Conservation (phyloP, 2,113 vertebrate species). For the Nothobranchius kuhntae region DNA sequence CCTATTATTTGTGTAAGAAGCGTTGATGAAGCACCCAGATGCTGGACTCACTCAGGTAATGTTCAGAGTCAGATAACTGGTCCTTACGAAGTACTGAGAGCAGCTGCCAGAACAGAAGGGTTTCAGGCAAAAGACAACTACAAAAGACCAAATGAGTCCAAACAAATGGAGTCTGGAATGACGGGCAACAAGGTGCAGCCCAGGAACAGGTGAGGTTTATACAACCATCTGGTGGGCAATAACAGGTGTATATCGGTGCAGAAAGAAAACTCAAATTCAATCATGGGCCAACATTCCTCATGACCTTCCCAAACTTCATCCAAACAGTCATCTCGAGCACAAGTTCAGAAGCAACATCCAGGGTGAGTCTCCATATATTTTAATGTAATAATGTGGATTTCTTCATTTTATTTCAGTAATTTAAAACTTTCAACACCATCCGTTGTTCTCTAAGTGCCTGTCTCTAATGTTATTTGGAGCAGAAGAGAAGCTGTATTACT, state of each 20-base stretch:
- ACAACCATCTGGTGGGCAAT: neutral
- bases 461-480: conserved; percentile 14
- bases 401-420: neutral
- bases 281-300: neutral
- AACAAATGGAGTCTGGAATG: neutral
- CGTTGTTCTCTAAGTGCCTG: conserved; percentile 10
- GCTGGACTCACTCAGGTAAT: neutral
- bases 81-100: neutral
- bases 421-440: conserved; percentile 2
- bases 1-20: neutral
- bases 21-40: neutral
- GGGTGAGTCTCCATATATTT: too few relatives aligned
- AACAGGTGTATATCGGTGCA: neutral
- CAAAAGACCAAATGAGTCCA: neutral
- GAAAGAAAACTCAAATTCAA: neutral
- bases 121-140: neutral
- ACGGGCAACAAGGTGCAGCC: too few relatives aligned
- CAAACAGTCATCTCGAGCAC: too few relatives aligned
- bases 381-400: too few relatives aligned
- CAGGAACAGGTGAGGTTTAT: neutral
- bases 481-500: conserved; percentile 23
- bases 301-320: neutral
- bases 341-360: too few relatives aligned
- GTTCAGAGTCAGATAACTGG: too few relatives aligned
- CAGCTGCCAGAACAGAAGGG: neutral